These are phyloP conservation scores for Porites rus DNA, from an alignment of 92 coral and sea anemone species.

Conservation along the genomic window DNA sequence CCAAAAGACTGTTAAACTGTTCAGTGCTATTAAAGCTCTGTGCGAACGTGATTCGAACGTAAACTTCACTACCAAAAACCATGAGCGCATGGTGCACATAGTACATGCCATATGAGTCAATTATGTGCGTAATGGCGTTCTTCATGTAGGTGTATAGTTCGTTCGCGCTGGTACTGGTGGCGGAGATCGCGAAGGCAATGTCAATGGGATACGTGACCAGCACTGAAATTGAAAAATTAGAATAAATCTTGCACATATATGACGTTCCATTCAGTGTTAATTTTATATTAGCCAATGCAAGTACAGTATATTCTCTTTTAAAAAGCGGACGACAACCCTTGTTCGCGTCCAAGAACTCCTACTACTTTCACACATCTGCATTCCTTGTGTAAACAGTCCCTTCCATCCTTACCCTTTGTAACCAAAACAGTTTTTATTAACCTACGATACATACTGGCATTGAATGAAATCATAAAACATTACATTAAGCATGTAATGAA, in stretches of 20 bases:
- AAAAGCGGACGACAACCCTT: too few relatives aligned
- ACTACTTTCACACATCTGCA: too few relatives aligned
- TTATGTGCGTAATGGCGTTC: constrained; percentile 65
- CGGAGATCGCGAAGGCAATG: constrained; percentile 76
- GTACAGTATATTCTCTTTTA: too few relatives aligned
- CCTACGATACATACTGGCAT: too few relatives aligned
- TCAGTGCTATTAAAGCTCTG: constrained; percentile 50
- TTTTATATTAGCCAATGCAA: too few relatives aligned
- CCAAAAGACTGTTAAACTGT: constrained; percentile 49
- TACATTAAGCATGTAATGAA: too few relatives aligned
- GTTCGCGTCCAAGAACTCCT: too few relatives aligned
- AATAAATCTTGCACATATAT: not conserved
- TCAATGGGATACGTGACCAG: constrained; percentile 50
- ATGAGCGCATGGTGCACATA: constrained; percentile 70
- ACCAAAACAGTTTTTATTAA: too few relatives aligned
- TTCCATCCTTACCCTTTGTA: too few relatives aligned
- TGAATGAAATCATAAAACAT: too few relatives aligned
- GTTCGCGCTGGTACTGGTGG: constrained; percentile 67
- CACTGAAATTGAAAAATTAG: constrained; percentile 6
- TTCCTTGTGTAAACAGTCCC: too few relatives aligned
- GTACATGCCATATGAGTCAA: constrained; percentile 64
- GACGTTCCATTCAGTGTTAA: too few relatives aligned
- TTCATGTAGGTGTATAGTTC: constrained; percentile 72
- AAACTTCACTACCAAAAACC: constrained; percentile 62
- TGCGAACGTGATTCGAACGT: constrained; percentile 47